phyloP scores from a whole-genome alignment of 37 sponge, comb jelly and placozoan genomes.

The Agelas oroides region DNA sequence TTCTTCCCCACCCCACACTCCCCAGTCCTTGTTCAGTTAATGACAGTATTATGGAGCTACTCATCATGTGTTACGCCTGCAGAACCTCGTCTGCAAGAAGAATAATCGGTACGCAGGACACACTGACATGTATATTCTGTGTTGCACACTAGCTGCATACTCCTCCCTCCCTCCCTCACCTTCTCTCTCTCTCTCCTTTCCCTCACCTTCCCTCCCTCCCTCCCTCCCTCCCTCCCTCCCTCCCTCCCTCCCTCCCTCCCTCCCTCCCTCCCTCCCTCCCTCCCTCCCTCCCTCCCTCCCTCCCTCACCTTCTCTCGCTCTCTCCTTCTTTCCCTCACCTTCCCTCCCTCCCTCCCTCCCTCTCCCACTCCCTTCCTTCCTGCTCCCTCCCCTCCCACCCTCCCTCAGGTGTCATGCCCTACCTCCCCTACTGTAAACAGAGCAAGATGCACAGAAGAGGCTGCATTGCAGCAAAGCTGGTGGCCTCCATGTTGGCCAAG shows the following conservation, averaged over 20 bases:
- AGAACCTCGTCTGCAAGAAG: slow-evolving; percentile 88
- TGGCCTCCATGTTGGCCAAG: slow-evolving; percentile 91
- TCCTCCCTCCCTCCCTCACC: slow-evolving; percentile 17
- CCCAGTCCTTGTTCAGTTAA: slow-evolving; percentile 40
- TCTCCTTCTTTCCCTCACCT: slow-evolving; percentile 45
- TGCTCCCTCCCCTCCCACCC: neutral
- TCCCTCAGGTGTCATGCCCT: slow-evolving; percentile 92
- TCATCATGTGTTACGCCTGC: slow-evolving; percentile 93
- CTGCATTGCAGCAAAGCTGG: slow-evolving; percentile 90
- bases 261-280: too few species aligned
- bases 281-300: neutral
- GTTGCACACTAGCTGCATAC: slow-evolving; percentile 5
- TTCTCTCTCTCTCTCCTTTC: slow-evolving; percentile 31
- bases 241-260: slow-evolving; percentile 4
- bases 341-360: slow-evolving; percentile 42
- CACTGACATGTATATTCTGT: neutral
- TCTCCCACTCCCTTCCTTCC: slow-evolving; percentile 30
- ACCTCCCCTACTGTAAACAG: slow-evolving; percentile 94
- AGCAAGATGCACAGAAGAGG: slow-evolving; percentile 91
- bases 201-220: slow-evolving; percentile 17
- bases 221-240: slow-evolving; percentile 19
- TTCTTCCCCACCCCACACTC: too few species aligned
- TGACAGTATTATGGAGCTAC: slow-evolving; percentile 91
- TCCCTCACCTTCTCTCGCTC: slow-evolving; percentile 47
- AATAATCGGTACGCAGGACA: slow-evolving; percentile 74